Percentiles rank a stretch among this genome's conserved stretches.
Evolutionary conservation across 2,797 vertebrate species (phyloP).

Genomic region (Oreochromis grahami): DNA sequence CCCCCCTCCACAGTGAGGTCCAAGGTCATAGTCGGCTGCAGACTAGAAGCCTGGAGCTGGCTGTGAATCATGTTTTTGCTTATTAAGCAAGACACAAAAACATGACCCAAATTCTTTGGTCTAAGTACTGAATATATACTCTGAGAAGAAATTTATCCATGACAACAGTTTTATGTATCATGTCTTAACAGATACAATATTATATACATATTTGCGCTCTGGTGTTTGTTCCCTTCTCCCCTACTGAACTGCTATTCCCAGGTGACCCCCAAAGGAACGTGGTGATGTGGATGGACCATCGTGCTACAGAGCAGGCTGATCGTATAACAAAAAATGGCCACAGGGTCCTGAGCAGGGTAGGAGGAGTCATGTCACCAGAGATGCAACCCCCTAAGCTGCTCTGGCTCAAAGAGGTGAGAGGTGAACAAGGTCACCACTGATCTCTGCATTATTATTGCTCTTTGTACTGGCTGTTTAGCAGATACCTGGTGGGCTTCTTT

Average conservation of each 20-base stretch:
- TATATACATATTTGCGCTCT: neutral
- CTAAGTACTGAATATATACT: neutral
- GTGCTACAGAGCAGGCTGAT: constrained; percentile 83
- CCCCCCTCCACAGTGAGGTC: constrained; percentile 1
- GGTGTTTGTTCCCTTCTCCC: neutral
- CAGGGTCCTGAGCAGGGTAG: constrained; percentile 80
- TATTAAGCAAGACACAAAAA: neutral
- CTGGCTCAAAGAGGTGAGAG: constrained; percentile 95
- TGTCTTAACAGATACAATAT: neutral
- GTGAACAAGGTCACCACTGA: constrained; percentile 45
- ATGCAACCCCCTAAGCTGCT: constrained; percentile 97
- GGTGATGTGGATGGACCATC: constrained; percentile 99
- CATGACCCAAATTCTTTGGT: neutral
- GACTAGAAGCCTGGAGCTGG: neutral
- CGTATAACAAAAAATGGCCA: constrained; percentile 84
- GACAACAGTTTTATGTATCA: neutral
- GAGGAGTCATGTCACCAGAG: constrained; percentile 95
- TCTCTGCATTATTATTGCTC: neutral
- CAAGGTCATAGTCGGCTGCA: constrained; percentile 23
- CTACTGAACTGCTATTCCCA: constrained; percentile 34
- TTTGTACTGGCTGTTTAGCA: neutral
- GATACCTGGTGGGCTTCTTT: neutral
- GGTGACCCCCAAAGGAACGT: constrained; percentile 82
- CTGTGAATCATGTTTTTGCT: neutral
- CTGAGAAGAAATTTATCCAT: neutral